Conservation (phyloP, 2,888 invertebrate genomes). For the Osmoderma eremita region DNA sequence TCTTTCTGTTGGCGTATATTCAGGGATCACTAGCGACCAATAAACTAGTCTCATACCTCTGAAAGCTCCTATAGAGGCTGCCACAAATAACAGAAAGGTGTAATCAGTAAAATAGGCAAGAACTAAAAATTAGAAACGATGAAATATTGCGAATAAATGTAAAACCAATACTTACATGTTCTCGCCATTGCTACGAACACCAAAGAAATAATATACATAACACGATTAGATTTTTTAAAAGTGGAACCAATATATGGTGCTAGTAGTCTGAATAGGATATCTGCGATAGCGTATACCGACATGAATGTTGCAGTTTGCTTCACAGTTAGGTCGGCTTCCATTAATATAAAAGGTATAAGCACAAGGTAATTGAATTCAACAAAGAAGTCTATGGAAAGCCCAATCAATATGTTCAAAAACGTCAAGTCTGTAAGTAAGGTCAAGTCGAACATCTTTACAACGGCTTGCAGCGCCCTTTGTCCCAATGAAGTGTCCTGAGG, state of each 20-base stretch:
- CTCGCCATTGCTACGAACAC: constrained; percentile 68
- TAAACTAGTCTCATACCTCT: constrained; percentile 74
- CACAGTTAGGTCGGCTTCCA: constrained; percentile 68
- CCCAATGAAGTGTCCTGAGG: constrained; percentile 36
- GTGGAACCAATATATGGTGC: constrained; percentile 72
- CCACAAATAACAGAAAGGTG: constrained; percentile 61
- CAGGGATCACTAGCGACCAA: constrained; percentile 72
- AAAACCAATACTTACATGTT: constrained; percentile 67
- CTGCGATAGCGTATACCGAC: constrained; percentile 66
- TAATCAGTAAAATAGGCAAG: constrained; percentile 44
- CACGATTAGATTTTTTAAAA: constrained; percentile 68
- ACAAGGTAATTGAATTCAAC: constrained; percentile 73
- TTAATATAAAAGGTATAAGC: constrained; percentile 71
- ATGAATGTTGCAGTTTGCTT: constrained; percentile 68
- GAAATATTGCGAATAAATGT: not conserved
- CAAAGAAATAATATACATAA: constrained; percentile 71
- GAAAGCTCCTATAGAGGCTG: constrained; percentile 69
- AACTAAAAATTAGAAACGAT: constrained; percentile 48
- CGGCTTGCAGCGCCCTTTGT: constrained; percentile 52
- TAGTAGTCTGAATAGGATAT: constrained; percentile 67
- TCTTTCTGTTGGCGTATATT: constrained; percentile 70
- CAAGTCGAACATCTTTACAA: constrained; percentile 70
- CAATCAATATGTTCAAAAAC: constrained; percentile 71
- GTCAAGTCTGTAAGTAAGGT: constrained; percentile 70
- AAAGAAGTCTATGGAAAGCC: constrained; percentile 71